Base-by-base conservation (phyloP, 2,797 vertebrate species). In the Clarias fuscus region DNA sequence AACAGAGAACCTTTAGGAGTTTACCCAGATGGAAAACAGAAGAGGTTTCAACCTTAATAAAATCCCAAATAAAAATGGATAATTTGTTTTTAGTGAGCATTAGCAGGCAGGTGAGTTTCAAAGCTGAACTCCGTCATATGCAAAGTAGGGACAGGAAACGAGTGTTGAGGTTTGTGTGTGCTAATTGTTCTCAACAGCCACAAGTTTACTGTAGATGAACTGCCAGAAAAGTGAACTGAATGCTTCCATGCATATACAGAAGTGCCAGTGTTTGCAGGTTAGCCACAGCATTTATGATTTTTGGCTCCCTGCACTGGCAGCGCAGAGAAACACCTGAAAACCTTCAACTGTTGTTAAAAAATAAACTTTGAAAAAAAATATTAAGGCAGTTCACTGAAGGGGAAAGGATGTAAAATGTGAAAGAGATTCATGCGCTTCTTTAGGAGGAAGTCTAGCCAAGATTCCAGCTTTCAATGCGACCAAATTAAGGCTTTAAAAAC, bases 81-180 rank as follows among this genome's bases (percentile, higher is more conserved):
- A 0, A 15, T 53, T 76, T 56, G 48, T 56, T 24, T 20, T 76
- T 58, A 13, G 75, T 58, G n/a, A 17, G 8, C 0, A 77, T 76
- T 58, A 13, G 75, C 30, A 15, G 27, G 17, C 0, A 77, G 15
- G 53, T 77, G 17, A 33, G 58, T 77, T 58, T 58, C 53, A 77
- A 33, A 77, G 53, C 33, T 30, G 56, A 77, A 77, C 56, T 33
- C n/a, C 59, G 56, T 78, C 75, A 37, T 30, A 78, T 78, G 76
- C 30, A 78, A 78, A 78, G 2, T 61, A 78, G 18, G 76, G 56
- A 11, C 22, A 78, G 58, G 56, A 78, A 78, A 61, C 11, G 8
- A 20, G 58, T 77, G 73, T 76, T 10, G 2, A 53, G 15, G 43
- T 17, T 75, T 75, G 70, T 4, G 40, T 40, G 37, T 20, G 20